Conservation (phyloP, 2,113 vertebrate species). For the Ifrita kowaldi region DNA sequence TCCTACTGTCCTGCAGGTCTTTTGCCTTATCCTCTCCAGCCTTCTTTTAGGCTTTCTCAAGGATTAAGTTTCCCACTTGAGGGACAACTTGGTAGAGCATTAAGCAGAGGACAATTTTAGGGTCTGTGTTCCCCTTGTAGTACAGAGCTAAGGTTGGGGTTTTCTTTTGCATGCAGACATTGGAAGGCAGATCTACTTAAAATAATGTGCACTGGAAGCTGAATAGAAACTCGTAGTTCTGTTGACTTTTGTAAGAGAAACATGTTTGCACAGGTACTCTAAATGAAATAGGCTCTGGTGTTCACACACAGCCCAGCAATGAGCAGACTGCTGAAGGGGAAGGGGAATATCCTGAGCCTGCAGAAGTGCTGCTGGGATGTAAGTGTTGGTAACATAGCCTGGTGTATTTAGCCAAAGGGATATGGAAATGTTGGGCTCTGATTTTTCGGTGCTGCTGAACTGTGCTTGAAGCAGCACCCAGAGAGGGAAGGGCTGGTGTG, state of each 20-base stretch:
- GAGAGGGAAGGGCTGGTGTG: not conserved
- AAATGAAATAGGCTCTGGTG: not conserved
- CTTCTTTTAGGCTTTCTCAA: not conserved
- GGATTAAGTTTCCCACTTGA: not conserved
- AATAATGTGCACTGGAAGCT: not conserved
- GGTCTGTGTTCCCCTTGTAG: not conserved
- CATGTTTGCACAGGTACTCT: not conserved
- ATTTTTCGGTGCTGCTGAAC: not conserved
- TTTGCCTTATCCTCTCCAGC: not conserved
- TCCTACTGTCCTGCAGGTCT: not conserved
- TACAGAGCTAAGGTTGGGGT: not conserved
- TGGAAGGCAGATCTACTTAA: not conserved
- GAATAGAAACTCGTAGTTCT: not conserved
- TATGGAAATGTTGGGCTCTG: not conserved
- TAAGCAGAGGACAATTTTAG: not conserved
- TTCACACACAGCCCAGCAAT: not conserved
- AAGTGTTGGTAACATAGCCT: not conserved
- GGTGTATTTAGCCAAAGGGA: not conserved
- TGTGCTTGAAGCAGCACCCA: not conserved
- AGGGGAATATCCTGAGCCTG: not conserved
- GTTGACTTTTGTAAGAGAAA: not conserved
- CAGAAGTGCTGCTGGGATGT: not conserved
- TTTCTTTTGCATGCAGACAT: not conserved
- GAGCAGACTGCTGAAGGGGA: not conserved
- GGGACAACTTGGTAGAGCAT: not conserved